Base-by-base conservation (phyloP, 2,113 vertebrate species). In the Naja naja region DNA sequence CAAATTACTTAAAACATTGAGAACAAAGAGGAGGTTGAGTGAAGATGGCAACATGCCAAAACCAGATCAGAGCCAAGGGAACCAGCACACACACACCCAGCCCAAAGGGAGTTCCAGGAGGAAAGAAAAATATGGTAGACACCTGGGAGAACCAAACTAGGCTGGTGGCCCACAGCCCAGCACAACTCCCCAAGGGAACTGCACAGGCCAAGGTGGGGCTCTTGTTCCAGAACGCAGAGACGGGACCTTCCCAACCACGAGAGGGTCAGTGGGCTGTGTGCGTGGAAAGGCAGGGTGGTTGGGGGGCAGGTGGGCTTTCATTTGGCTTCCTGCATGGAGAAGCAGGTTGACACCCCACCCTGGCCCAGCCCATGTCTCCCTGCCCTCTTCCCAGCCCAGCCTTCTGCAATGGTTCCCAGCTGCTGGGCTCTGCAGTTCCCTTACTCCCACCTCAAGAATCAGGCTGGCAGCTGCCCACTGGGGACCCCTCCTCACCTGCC, bases 361-460 rank as follows among this genome's bases (percentile, higher is more conserved):
- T 3, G 2, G 8, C 58, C 58, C 3, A 8, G 49, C 30, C 64
- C 2, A 16, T 4, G 12, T 16, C 64, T n/a, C 0, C 1, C 12
- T n/a, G 64, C 12, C 30, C 12, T 14, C 60, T 14, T n/a, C 81
- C 39, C 1, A 45, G 85, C 18, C 85, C 85, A 86, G 43, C 85
- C 23, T 86, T 47, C 43, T 23, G 16, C 7, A 23, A 2, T 10
- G 39, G 39, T 45, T 43, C 22, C 85, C 1, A 45, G 34, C n/a
- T 43, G 39, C 16, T 39, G n/a, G 30, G 30, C n/a, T 10, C 64
- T 12, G 34, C 20, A 43, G 34, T 7, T 85, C 20, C 39, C 39
- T 4, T 16, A 39, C 74, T 20, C 74, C 74, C 74, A 39, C 81
- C 9, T 39, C 25, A 45, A 11, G 81, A 43, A 22, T 2, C 20